Evolutionary conservation across 1,140 invertebrate genomes (phyloP).

Genomic region (Stegodyphus dumicola): DNA sequence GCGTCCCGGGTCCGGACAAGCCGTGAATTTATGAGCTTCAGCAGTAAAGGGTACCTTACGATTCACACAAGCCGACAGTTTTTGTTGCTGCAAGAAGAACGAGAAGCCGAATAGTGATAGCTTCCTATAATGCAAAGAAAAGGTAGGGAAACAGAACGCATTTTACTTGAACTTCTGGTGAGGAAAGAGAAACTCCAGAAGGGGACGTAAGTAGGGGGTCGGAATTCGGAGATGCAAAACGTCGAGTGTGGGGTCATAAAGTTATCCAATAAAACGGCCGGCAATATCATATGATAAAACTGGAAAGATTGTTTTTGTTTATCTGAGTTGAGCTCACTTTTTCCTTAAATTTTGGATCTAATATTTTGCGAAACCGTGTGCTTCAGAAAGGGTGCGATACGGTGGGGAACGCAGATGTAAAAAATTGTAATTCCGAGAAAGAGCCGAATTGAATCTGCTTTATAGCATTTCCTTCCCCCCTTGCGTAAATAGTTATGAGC

Average conservation of each 20-base stretch:
- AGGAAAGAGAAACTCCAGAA: neutral
- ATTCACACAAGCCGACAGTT: slow-evolving; percentile 19
- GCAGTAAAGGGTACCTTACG: slow-evolving; percentile 47
- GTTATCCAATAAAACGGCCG: slow-evolving; percentile 56
- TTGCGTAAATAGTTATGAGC: slow-evolving; percentile 34
- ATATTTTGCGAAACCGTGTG: neutral
- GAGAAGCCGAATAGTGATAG: slow-evolving; percentile 1
- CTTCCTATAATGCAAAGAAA: slow-evolving; percentile 14
- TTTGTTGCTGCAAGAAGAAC: slow-evolving; percentile 14
- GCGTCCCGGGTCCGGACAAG: slow-evolving; percentile 36
- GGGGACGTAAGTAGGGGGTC: neutral
- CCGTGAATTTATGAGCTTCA: slow-evolving; percentile 53
- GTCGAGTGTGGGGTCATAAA: slow-evolving; percentile 56
- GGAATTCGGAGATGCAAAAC: slow-evolving; percentile 57
- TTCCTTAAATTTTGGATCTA: slow-evolving; percentile 1
- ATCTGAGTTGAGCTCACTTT: neutral
- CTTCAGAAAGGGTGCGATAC: neutral
- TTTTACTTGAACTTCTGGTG: slow-evolving; percentile 16
- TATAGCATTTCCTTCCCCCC: slow-evolving; percentile 36
- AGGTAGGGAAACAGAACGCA: neutral
- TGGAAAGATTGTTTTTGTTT: slow-evolving; percentile 57
- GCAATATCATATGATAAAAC: slow-evolving; percentile 56
- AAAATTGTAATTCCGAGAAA: slow-evolving; percentile 36
- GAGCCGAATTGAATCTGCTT: slow-evolving; percentile 52
- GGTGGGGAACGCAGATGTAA: slow-evolving; percentile 18